phyloP scores from a whole-genome alignment of 2,113 vertebrate species.

The Rutilus rutilus region DNA sequence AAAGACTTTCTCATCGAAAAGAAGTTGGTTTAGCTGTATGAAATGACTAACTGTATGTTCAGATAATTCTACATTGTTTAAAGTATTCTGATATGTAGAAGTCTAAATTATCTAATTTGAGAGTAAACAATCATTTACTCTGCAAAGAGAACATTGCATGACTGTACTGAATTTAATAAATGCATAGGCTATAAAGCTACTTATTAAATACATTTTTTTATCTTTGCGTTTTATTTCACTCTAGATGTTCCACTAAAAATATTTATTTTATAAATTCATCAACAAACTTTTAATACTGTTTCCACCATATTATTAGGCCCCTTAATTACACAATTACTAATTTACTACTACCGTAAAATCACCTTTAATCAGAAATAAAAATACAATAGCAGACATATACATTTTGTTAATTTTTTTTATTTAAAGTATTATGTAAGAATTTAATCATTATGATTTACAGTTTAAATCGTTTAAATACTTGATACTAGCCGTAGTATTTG shows the following conservation, averaged over 20 bases:
- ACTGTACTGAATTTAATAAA: background rate
- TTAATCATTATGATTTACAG: background rate
- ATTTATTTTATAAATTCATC: background rate
- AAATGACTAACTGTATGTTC: background rate
- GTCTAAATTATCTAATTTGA: background rate
- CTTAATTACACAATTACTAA: background rate
- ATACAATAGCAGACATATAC: background rate
- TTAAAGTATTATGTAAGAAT: background rate
- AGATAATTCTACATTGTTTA: background rate
- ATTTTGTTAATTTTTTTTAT: too few species aligned
- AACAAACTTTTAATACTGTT: background rate
- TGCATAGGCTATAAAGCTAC: background rate
- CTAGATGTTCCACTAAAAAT: background rate
- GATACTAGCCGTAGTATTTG: background rate
- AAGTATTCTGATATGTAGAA: background rate
- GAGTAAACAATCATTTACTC: background rate
- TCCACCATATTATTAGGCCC: background rate
- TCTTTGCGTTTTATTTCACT: background rate
- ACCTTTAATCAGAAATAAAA: background rate
- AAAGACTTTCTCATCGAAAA: constrained; percentile 92
- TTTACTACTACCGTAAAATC: background rate
- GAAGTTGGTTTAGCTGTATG: constrained; percentile 82
- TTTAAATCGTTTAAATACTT: too few species aligned
- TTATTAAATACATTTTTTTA: background rate
- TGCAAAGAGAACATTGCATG: background rate